Percentiles rank a stretch among this genome's conserved stretches.
These are phyloP conservation scores for Belonocnema kinseyi DNA, from an alignment of 1,140 invertebrate species.

Conservation along the genomic window DNA sequence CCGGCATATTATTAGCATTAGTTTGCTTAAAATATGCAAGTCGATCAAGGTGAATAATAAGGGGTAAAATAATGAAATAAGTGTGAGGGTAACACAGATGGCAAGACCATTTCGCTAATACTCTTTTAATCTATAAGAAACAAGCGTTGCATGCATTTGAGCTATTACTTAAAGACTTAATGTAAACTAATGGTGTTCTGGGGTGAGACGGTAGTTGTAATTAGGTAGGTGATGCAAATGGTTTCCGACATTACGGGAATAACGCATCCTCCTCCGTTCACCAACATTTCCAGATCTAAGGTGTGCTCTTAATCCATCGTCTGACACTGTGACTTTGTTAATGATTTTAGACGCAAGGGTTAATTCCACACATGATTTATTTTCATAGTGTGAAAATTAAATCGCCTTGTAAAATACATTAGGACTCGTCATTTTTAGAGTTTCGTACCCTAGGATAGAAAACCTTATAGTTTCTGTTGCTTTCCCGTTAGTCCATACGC, in stretches of 20 bases:
- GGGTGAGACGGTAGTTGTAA: slow-evolving; percentile 53
- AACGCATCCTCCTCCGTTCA: slow-evolving; percentile 39
- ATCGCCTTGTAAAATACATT: too few relatives aligned
- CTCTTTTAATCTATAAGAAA: slow-evolving; percentile 48
- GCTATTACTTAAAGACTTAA: slow-evolving; percentile 56
- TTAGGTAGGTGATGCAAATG: slow-evolving; percentile 57
- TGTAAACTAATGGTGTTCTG: slow-evolving; percentile 55
- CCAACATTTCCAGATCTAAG: background rate
- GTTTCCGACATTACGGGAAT: slow-evolving; percentile 52
- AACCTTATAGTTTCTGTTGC: too few relatives aligned
- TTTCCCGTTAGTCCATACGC: too few relatives aligned
- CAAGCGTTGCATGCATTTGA: slow-evolving; percentile 55
- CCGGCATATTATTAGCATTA: too few relatives aligned
- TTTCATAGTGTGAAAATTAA: background rate
- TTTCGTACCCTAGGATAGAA: too few relatives aligned
- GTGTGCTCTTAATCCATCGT: slow-evolving; percentile 29
- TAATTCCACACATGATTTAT: slow-evolving; percentile 1
- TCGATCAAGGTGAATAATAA: slow-evolving; percentile 19
- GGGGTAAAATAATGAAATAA: slow-evolving; percentile 20
- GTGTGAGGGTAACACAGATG: slow-evolving; percentile 36
- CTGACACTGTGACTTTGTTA: slow-evolving; percentile 3
- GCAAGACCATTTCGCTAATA: slow-evolving; percentile 48
- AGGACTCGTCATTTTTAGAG: too few relatives aligned
- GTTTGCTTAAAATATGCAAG: background rate
- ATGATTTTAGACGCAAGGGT: background rate